Percentiles rank a stretch among this genome's conserved stretches.
Conservation (phyloP, 2,797 vertebrate species). For the Channallabes apus region DNA sequence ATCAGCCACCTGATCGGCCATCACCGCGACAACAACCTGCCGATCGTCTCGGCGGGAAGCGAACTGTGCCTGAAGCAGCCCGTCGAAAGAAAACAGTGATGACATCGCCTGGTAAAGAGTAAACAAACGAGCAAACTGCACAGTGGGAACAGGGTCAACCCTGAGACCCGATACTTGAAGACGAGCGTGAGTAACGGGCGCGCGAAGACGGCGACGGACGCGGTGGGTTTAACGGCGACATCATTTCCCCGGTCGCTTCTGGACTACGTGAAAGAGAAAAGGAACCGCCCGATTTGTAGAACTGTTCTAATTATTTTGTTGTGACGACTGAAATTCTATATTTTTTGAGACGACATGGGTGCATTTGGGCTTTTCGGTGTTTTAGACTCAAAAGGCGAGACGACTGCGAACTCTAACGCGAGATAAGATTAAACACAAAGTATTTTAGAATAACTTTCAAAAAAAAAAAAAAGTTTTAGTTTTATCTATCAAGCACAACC, state of each 20-base stretch:
- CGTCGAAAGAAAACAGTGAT: conserved; percentile 85
- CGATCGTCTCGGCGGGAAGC: conserved; percentile 93
- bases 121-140: conserved; percentile 44
- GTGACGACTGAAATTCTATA: conserved; percentile 90
- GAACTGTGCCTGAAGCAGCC: conserved; percentile 96
- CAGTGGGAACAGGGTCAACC: conserved; percentile 57
- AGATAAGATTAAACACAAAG: conserved; percentile 58
- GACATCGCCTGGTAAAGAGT: neutral
- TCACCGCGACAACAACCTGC: conserved; percentile 93
- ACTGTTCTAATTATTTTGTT: conserved; percentile 79
- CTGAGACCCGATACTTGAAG: conserved; percentile 70
- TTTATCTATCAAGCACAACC: conserved; percentile 91
- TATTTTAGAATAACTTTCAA: conserved; percentile 81
- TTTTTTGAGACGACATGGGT: conserved; percentile 87
- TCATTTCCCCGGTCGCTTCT: conserved; percentile 50
- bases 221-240: conserved; percentile 48
- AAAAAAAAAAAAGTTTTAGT: conserved; percentile 71
- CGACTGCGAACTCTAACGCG: conserved; percentile 75
- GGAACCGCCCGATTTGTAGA: conserved; percentile 77
- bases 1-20: conserved; percentile 96
- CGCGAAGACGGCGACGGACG: conserved; percentile 33
- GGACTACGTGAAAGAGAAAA: conserved; percentile 57
- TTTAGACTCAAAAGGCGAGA: conserved; percentile 74
- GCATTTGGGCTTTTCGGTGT: conserved; percentile 79
- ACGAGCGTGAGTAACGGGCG: conserved; percentile 43